Conservation (phyloP, 2,113 vertebrate genomes). For the Rattus rattus region DNA sequence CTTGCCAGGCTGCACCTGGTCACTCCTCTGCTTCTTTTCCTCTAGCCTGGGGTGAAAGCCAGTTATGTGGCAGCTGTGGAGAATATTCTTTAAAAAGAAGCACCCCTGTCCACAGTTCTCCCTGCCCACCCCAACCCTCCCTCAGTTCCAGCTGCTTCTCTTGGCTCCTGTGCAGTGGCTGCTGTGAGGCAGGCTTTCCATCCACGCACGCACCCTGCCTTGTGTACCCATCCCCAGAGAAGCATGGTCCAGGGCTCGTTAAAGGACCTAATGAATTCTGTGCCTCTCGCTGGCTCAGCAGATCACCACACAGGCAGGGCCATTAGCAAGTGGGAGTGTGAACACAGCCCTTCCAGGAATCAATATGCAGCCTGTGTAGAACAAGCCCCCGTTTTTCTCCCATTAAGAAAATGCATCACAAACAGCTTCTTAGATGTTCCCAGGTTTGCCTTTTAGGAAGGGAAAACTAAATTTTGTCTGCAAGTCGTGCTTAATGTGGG, state of each 20-base stretch:
- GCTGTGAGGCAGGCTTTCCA: neutral
- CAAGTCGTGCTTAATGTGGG: neutral
- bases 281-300: neutral
- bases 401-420: slow-evolving; percentile 27
- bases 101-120: no score
- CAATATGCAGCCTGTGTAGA: neutral
- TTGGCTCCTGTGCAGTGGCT: neutral
- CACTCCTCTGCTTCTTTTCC: neutral
- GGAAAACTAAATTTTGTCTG: neutral
- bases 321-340: neutral
- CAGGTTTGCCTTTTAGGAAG: neutral
- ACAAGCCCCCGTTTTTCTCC: neutral
- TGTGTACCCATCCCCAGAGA: neutral
- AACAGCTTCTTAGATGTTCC: neutral
- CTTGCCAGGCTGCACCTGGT: neutral
- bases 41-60: neutral
- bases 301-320: neutral
- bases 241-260: slow-evolving; percentile 5
- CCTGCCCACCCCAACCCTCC: rapidly evolving
- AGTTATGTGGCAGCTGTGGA: neutral
- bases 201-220: neutral
- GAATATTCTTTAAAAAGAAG: rapidly evolving
- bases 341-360: slow-evolving; percentile 1
- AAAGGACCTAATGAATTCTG: slow-evolving; percentile 49
- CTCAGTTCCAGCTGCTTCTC: neutral